Evolutionary conservation across 2,888 invertebrate species (phyloP).

Genomic region (Boloria selene): DNA sequence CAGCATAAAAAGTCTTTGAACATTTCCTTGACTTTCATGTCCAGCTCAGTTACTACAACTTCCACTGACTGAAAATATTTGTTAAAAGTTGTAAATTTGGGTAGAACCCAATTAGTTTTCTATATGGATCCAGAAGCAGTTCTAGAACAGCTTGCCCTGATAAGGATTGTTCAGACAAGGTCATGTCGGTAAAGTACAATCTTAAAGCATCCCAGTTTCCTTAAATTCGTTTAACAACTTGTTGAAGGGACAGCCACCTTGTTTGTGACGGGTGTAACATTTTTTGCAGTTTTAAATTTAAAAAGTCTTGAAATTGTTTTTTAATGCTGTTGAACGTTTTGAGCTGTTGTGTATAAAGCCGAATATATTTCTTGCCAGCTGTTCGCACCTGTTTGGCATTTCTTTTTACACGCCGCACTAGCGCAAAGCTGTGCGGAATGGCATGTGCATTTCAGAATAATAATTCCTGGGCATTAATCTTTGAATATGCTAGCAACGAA

Average conservation of each 20-base stretch:
- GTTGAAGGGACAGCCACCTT: conserved; percentile 33
- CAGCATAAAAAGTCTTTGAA: not conserved
- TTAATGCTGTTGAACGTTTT: not conserved
- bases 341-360: not conserved
- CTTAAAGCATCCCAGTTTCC: not conserved
- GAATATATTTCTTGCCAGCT: conserved; percentile 38
- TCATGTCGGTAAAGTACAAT: not conserved
- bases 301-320: not conserved
- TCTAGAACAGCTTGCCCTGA: not conserved
- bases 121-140: not conserved
- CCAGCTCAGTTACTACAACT: not conserved
- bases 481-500: conserved; percentile 46
- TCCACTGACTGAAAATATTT: not conserved
- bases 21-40: not conserved
- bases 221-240: conserved; percentile 25
- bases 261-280: conserved; percentile 34
- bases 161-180: not conserved
- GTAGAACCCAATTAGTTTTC: not conserved
- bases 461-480: conserved; percentile 38
- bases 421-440: conserved; percentile 51
- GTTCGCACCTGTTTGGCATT: conserved; percentile 44
- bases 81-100: not conserved
- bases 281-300: conserved; percentile 22
- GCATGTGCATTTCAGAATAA: conserved; percentile 48
- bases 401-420: conserved; percentile 44